Percentiles rank a stretch among this genome's conserved stretches.
Evolutionary conservation across 2,888 invertebrate genomes (phyloP).

Genomic region (Lithophane ornitopus): DNA sequence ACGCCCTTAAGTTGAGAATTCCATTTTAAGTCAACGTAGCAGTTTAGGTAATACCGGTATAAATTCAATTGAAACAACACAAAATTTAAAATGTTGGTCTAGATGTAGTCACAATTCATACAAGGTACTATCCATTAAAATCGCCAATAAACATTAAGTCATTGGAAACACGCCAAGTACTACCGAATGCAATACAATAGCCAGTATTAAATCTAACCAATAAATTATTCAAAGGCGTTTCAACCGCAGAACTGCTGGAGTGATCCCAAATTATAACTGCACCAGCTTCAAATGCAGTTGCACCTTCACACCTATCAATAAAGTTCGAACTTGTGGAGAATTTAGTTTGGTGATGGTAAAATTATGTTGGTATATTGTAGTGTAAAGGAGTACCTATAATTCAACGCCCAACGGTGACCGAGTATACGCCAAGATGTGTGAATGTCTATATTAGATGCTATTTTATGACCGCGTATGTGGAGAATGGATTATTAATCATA

Average conservation of each 20-base stretch:
- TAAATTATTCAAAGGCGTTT: slow-evolving; percentile 74
- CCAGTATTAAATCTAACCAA: slow-evolving; percentile 73
- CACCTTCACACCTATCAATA: slow-evolving; percentile 21
- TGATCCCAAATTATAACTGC: slow-evolving; percentile 50
- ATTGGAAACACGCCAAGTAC: slow-evolving; percentile 68
- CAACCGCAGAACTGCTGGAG: slow-evolving; percentile 63
- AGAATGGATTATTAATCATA: slow-evolving; percentile 50
- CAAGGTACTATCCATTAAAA: slow-evolving; percentile 54
- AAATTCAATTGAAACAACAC: neutral
- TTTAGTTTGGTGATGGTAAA: neutral
- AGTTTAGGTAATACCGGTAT: neutral
- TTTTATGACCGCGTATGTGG: slow-evolving; percentile 28
- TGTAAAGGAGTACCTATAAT: slow-evolving; percentile 61
- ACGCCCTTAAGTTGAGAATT: neutral
- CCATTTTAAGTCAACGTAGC: neutral
- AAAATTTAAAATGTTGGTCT: slow-evolving; percentile 47
- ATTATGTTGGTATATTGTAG: slow-evolving; percentile 43
- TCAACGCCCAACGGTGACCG: slow-evolving; percentile 61
- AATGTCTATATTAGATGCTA: slow-evolving; percentile 58
- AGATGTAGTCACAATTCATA: slow-evolving; percentile 61
- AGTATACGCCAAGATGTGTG: slow-evolving; percentile 63
- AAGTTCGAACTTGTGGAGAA: slow-evolving; percentile 27
- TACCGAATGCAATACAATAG: slow-evolving; percentile 71
- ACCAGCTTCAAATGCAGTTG: neutral
- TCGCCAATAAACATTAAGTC: slow-evolving; percentile 57